Conservation (phyloP, 2,797 vertebrate species). For the Acanthurus leucopareius region DNA sequence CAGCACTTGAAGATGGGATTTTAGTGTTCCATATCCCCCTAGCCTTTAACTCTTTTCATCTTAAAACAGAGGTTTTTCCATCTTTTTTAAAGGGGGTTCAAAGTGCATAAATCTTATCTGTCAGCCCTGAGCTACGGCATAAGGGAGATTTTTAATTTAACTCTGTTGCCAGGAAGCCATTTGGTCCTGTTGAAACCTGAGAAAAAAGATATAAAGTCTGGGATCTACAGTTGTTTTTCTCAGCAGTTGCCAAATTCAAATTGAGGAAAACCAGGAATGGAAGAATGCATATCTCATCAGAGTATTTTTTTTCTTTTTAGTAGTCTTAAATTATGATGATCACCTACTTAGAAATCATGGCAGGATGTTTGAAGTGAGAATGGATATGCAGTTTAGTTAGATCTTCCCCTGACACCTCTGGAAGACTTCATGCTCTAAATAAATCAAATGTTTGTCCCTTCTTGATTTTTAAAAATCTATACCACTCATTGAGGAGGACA, state of each 20-base stretch:
- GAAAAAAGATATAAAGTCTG: conserved; percentile 23
- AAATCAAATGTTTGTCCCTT: neutral
- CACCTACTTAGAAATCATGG: neutral
- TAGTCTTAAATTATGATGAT: neutral
- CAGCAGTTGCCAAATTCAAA: conserved; percentile 6
- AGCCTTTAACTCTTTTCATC: conserved; percentile 68
- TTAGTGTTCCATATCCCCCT: conserved; percentile 46
- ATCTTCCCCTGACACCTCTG: neutral
- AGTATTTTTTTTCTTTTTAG: conserved; percentile 1
- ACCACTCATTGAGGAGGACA: neutral
- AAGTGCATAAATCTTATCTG: conserved; percentile 56
- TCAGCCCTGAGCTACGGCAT: conserved; percentile 46
- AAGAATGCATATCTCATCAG: neutral
- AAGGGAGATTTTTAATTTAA: conserved; percentile 45
- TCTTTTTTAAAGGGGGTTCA: conserved; percentile 52
- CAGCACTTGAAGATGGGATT: conserved; percentile 60
- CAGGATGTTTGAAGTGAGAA: conserved; percentile 12
- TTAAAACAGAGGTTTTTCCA: conserved; percentile 44
- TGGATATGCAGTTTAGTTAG: conserved; percentile 19
- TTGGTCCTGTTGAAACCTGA: conserved; percentile 51
- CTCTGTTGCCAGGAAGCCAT: conserved; percentile 24
- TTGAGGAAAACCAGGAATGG: neutral
- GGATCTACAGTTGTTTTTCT: neutral
- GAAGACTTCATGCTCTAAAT: neutral
- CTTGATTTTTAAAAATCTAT: neutral